Conservation (phyloP, 2,888 invertebrate species). For the Orchesellides sinensis region DNA sequence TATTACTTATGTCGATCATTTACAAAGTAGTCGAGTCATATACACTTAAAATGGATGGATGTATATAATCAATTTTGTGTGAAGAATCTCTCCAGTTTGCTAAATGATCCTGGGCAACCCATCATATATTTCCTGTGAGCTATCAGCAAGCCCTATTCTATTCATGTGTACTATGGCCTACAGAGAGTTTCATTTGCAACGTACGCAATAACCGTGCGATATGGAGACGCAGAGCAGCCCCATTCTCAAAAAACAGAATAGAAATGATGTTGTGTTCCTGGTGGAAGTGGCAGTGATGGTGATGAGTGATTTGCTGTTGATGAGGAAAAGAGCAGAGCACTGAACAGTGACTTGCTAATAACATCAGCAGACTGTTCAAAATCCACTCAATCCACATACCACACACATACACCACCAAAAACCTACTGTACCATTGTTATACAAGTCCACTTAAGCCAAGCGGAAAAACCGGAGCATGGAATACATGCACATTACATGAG, state of each 20-base stretch:
- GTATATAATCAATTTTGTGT: slow-evolving; percentile 36
- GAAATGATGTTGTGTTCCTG: slow-evolving; percentile 3
- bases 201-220: too few relatives aligned
- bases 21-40: not conserved
- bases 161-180: too few relatives aligned
- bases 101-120: slow-evolving; percentile 20
- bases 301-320: slow-evolving; percentile 42
- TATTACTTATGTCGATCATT: slow-evolving; percentile 27
- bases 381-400: slow-evolving; percentile 28
- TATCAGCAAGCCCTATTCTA: not conserved
- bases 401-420: not conserved
- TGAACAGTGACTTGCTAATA: slow-evolving; percentile 9
- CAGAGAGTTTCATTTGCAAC: too few relatives aligned
- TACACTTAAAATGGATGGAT: not conserved
- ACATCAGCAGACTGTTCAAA: slow-evolving; percentile 20
- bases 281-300: not conserved
- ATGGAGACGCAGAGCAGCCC: too few relatives aligned
- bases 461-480: slow-evolving; percentile 37
- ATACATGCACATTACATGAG: slow-evolving; percentile 29
- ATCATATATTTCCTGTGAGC: not conserved
- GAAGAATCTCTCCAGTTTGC: slow-evolving; percentile 27
- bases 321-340: slow-evolving; percentile 5
- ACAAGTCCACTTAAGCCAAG: slow-evolving; percentile 19
- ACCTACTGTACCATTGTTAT: slow-evolving; percentile 5
- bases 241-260: too few relatives aligned